phyloP scores from a whole-genome alignment of 1,140 invertebrate species.

The Hyles vespertilio region DNA sequence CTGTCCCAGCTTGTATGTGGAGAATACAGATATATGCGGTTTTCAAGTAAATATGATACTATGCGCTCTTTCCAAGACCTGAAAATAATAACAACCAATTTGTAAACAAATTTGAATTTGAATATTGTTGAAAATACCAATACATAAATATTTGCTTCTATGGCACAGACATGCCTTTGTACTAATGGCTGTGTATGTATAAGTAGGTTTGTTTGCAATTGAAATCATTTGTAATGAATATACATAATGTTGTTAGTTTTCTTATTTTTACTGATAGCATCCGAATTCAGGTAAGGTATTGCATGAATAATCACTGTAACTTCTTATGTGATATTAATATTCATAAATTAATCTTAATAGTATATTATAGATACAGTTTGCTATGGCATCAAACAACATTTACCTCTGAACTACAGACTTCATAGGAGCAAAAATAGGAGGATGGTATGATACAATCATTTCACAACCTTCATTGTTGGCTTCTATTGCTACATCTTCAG shows the following conservation, averaged over 20 bases:
- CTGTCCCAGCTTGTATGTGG: slow-evolving; percentile 95
- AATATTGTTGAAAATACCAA: slow-evolving; percentile 6
- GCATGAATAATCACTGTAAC: too few species aligned
- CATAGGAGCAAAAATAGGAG: slow-evolving; percentile 91
- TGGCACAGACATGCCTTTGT: too few species aligned
- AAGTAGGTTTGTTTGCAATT: too few species aligned
- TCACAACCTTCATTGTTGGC: slow-evolving; percentile 82
- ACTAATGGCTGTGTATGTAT: too few species aligned
- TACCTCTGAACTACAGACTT: slow-evolving; percentile 91
- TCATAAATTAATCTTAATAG: too few species aligned
- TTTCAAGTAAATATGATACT: slow-evolving; percentile 87
- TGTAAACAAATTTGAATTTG: too few species aligned
- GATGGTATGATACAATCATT: slow-evolving; percentile 96
- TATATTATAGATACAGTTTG: too few species aligned
- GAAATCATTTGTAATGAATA: too few species aligned
- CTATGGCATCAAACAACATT: slow-evolving; percentile 10
- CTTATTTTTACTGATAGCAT: too few species aligned
- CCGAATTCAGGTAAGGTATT: too few species aligned
- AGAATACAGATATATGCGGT: slow-evolving; percentile 93
- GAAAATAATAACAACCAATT: slow-evolving; percentile 38
- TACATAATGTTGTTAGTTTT: too few species aligned
- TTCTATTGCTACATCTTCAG: slow-evolving; percentile 91
- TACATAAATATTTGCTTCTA: background rate
- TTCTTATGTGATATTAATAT: too few species aligned
- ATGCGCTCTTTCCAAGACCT: slow-evolving; percentile 87